These are phyloP conservation scores for Crotalus horridus DNA, from an alignment of 2,113 vertebrate species.

Conservation along the genomic window DNA sequence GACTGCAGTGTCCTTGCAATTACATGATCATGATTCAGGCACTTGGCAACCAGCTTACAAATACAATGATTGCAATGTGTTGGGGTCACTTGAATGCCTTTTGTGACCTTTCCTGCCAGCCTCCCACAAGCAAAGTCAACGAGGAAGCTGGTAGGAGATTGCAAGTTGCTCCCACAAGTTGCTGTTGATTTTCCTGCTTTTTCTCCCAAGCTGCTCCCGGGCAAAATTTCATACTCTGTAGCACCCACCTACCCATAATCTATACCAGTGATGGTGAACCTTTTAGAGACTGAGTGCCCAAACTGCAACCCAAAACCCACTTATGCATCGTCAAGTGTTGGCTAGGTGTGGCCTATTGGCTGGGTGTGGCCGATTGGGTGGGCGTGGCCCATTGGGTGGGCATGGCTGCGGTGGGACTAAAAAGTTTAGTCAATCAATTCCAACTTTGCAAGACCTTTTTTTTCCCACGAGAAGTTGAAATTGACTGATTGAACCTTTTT, in stretches of 20 bases:
- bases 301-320: no score
- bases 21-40: not conserved
- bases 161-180: not conserved
- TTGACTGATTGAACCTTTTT: no score
- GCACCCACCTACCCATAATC: not conserved
- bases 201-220: not conserved
- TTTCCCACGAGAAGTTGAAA: no score
- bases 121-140: not conserved
- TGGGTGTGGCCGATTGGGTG: no score
- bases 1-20: not conserved
- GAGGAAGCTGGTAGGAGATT: not conserved
- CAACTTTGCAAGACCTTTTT: no score
- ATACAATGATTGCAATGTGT: not conserved
- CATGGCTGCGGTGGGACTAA: no score
- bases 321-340: no score
- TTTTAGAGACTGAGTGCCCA: no score
- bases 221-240: not conserved
- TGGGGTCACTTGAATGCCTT: not conserved
- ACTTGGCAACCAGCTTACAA: not conserved
- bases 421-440: no score
- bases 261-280: not conserved
- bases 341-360: no score
- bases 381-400: no score
- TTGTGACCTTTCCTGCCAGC: not conserved
- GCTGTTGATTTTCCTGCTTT: not conserved